phyloP scores from a whole-genome alignment of 2,113 vertebrate genomes.

The Pangasianodon hypophthalmus region DNA sequence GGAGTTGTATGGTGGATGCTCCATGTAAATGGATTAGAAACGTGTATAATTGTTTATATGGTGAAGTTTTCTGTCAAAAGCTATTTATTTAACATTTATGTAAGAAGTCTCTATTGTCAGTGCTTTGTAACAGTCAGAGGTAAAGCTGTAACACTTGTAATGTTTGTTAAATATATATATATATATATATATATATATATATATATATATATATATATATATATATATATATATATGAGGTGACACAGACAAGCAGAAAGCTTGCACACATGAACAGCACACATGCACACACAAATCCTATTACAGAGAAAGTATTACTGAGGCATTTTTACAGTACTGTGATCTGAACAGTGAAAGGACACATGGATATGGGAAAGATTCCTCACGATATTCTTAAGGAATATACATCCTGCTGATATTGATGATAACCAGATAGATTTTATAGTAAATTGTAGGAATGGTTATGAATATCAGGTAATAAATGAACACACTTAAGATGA shows the following conservation, averaged over 20 bases:
- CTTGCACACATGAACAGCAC: neutral
- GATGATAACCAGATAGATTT: neutral
- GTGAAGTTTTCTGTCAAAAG: neutral
- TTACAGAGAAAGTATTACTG: neutral
- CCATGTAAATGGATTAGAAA: neutral
- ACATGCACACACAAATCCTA: neutral
- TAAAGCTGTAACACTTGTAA: neutral
- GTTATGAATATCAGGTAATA: neutral
- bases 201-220: too few relatives aligned
- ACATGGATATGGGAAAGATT: neutral
- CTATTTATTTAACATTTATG: constrained; percentile 7
- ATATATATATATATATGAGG: neutral
- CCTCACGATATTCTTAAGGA: too few relatives aligned
- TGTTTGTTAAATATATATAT: too few relatives aligned
- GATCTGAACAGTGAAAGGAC: neutral
- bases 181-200: too few relatives aligned
- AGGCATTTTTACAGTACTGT: neutral
- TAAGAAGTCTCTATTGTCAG: neutral
- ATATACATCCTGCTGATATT: neutral
- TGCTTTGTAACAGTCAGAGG: neutral
- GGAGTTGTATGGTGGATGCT: neutral
- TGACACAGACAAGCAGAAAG: neutral
- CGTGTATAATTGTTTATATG: neutral
- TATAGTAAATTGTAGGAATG: neutral
- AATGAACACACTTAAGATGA: neutral